Base-by-base conservation (phyloP, 1,140 invertebrate genomes). In the Papilio polytes region DNA sequence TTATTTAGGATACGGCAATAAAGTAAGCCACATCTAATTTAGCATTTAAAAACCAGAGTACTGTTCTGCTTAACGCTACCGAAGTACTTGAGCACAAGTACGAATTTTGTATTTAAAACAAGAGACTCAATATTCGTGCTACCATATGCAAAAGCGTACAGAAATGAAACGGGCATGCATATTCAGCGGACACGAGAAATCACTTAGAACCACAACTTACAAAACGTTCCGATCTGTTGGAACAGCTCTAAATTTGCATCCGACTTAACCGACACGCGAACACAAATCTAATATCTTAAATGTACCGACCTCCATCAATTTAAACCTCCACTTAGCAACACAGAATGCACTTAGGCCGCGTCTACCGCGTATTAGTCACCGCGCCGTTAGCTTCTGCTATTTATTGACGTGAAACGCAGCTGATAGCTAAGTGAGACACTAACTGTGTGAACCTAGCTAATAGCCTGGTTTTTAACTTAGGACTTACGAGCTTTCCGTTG, bases 331-430 rank as follows among this genome's bases (percentile, higher is more conserved):
- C 80, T 85, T 85, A 85, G 82, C 81, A 80, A 80, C 72, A 56
- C 22, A 78, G 77, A 78, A 78, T 78, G 80, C 59, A 74, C 78
- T 80, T 79, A 81, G 79, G 66, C 56, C 46, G 83, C 81, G 83
- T 85, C 81, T 85, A 81, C 77, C 56, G 77, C 36, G 85, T 83
- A 86, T 87, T 82, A 87, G 81, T 79, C 80, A 76, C 78, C 18
- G 46, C 8, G 59, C 84, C 82, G 80, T 78, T 85, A 78, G 74
- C 78, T 78, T 41, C 59, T 83, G 72, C 82, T 84, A 84, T 85
- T 87, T 87, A 87, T 85, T 85, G 83, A 83, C 83, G 81, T 84
- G 81, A 83, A 78, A 80, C 76, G 79, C 77, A 46, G 77, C 59
- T 72, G 84, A 83, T 85, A 84, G 12, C 59, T 44, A 13, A 81